phyloP scores from a whole-genome alignment of 1,140 invertebrate genomes.

The Potamilus streckersoni region DNA sequence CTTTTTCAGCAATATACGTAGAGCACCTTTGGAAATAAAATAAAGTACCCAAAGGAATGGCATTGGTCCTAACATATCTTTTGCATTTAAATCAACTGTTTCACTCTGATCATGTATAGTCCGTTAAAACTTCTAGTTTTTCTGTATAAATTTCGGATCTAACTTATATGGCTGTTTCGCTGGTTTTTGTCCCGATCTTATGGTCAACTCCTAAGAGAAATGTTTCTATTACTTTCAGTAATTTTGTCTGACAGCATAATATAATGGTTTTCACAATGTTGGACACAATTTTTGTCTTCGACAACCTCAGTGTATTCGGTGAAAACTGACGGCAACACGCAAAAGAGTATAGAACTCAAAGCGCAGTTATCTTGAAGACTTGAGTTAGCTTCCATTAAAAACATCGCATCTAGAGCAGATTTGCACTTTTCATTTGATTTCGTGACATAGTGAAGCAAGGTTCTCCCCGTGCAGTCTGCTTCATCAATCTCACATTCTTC shows the following conservation, averaged over 20 bases:
- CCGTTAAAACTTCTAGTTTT: background rate
- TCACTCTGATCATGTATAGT: background rate
- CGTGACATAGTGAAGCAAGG: too few relatives aligned
- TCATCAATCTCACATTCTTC: too few relatives aligned
- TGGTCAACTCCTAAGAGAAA: conserved; percentile 1
- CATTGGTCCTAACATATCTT: conserved; percentile 12
- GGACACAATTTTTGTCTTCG: too few relatives aligned
- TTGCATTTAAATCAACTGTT: conserved; percentile 12
- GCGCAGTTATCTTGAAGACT: too few relatives aligned
- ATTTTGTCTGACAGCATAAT: conserved; percentile 1
- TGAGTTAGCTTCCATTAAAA: too few relatives aligned
- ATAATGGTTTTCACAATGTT: background rate
- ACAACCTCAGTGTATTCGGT: too few relatives aligned
- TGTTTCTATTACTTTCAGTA: conserved; percentile 1
- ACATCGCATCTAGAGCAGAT: too few relatives aligned
- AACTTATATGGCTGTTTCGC: conserved; percentile 6
- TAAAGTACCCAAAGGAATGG: conserved; percentile 17
- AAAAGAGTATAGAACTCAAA: too few relatives aligned
- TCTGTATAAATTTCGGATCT: conserved; percentile 1
- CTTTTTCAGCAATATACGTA: conserved; percentile 1
- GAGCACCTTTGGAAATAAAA: conserved; percentile 1
- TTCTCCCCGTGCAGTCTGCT: too few relatives aligned
- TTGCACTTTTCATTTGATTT: too few relatives aligned
- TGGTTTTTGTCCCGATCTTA: background rate
- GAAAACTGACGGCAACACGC: too few relatives aligned